phyloP scores from a whole-genome alignment of 2,113 vertebrate species.

The Oncorhynchus clarkii region DNA sequence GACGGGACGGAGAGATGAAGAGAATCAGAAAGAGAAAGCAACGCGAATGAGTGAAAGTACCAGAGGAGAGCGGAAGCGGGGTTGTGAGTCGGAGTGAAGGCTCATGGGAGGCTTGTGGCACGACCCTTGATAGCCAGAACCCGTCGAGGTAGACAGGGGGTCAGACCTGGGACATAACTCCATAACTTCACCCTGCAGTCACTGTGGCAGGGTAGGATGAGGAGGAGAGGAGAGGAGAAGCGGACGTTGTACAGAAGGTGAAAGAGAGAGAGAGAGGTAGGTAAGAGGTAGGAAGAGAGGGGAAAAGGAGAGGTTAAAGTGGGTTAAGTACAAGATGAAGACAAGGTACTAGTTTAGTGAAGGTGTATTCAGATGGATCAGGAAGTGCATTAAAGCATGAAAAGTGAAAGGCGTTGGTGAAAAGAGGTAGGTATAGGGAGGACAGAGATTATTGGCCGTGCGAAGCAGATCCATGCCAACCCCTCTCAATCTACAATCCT shows the following conservation, averaged over 20 bases:
- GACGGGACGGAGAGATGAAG: too few species aligned
- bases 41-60: conserved; percentile 12
- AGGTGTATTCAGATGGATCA: neutral
- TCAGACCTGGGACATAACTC: conserved; percentile 97
- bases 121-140: conserved; percentile 99
- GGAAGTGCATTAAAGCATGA: neutral
- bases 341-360: too few species aligned
- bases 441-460: too few species aligned
- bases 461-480: too few species aligned
- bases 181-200: conserved; percentile 99
- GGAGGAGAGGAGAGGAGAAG: too few species aligned
- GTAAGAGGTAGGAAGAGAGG: conserved; percentile 27
- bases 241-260: neutral
- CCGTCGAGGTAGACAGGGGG: conserved; percentile 95
- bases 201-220: conserved; percentile 65
- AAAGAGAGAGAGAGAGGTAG: conserved; percentile 25
- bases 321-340: neutral
- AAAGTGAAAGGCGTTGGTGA: neutral
- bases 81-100: conserved; percentile 52
- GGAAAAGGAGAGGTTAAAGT: conserved; percentile 19
- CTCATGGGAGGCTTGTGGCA: conserved; percentile 96
- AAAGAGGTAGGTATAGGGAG: too few species aligned
- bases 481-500: too few species aligned
- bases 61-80: conserved; percentile 41
- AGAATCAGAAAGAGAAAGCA: too few species aligned